Evolutionary conservation across 2,888 invertebrate species (phyloP).

Genomic region (Agriopis marginaria): DNA sequence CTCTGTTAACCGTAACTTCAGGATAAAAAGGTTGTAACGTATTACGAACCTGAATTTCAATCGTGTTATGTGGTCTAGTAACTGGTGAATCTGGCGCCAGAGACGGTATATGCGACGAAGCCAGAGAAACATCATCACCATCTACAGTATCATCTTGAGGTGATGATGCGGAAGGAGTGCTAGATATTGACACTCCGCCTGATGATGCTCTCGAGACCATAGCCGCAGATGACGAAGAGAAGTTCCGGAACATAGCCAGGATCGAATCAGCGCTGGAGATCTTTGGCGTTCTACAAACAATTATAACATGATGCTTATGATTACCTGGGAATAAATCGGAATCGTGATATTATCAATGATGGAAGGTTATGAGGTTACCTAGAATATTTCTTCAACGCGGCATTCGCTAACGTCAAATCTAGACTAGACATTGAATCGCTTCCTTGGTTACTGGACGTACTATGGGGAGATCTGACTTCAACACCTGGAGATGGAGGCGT

Average conservation of each 20-base stretch:
- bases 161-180: constrained; percentile 91
- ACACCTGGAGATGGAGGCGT: constrained; percentile 89
- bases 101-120: constrained; percentile 87
- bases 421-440: constrained; percentile 92
- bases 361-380: constrained; percentile 57
- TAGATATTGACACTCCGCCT: constrained; percentile 88
- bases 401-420: constrained; percentile 88
- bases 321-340: not conserved
- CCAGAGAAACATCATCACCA: constrained; percentile 90
- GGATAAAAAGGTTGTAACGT: not conserved
- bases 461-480: constrained; percentile 87
- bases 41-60: constrained; percentile 76
- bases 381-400: constrained; percentile 86
- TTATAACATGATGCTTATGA: constrained; percentile 31
- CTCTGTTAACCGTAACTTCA: not conserved
- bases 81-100: constrained; percentile 89
- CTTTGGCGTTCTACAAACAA: constrained; percentile 83
- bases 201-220: constrained; percentile 87
- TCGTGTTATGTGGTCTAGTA: constrained; percentile 75
- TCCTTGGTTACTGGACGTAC: constrained; percentile 91
- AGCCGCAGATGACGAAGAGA: constrained; percentile 88
- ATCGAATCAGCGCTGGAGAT: constrained; percentile 93
- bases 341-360: not conserved
- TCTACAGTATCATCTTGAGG: constrained; percentile 90
- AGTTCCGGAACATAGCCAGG: constrained; percentile 92